Conservation (phyloP, 1,140 invertebrate genomes). For the Drosophila saltans region DNA sequence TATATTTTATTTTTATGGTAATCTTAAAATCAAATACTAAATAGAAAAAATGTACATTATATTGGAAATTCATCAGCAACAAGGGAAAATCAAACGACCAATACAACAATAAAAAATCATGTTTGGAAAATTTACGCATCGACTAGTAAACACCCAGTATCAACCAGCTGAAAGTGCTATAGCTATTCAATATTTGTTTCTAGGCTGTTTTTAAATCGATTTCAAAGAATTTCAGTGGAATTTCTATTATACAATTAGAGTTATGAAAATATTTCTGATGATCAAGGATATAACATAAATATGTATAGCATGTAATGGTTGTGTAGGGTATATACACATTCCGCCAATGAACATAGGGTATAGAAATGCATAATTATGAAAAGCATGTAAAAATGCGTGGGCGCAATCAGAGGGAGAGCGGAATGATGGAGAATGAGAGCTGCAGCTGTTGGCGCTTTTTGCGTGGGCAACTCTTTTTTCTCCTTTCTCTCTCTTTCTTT, state of each 20-base stretch:
- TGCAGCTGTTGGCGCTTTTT: conserved; percentile 42
- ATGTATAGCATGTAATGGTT: no score
- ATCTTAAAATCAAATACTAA: conserved; percentile 10
- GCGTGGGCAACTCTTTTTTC: conserved; percentile 68
- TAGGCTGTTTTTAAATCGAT: no score
- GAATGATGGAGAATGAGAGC: neutral
- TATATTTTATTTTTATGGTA: conserved; percentile 22
- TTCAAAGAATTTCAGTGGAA: no score
- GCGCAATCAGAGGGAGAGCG: conserved; percentile 26
- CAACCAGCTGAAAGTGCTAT: no score
- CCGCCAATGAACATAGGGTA: neutral
- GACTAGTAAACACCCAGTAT: neutral
- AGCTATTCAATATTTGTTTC: no score
- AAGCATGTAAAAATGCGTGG: conserved; percentile 67
- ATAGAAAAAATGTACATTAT: conserved; percentile 55
- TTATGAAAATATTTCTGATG: no score
- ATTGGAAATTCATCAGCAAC: conserved; percentile 70
- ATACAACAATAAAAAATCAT: conserved; percentile 30
- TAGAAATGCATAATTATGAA: conserved; percentile 66
- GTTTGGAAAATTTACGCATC: neutral
- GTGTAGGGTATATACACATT: neutral
- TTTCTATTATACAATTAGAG: no score
- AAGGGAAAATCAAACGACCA: conserved; percentile 45
- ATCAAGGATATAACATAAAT: no score
- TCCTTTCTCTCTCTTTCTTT: conserved; percentile 11